phyloP scores from a whole-genome alignment of 2,797 vertebrate species.

The Crax fasciolata region DNA sequence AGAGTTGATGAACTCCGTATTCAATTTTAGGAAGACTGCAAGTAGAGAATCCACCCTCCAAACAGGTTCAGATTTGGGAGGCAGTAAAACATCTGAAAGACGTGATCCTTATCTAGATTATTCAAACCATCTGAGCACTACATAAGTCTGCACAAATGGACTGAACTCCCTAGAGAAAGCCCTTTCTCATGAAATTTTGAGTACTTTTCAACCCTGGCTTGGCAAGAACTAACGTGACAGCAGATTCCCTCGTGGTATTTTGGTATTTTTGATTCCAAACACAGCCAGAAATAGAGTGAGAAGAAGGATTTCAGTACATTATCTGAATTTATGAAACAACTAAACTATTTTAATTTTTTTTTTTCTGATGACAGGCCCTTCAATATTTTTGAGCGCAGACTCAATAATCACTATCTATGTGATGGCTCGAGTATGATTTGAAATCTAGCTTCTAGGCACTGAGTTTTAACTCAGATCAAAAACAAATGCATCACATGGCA shows the following conservation, averaged over 20 bases:
- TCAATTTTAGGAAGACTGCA: neutral
- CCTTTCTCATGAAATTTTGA: conserved; percentile 64
- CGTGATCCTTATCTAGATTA: conserved; percentile 55
- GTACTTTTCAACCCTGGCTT: conserved; percentile 56
- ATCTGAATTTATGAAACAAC: conserved; percentile 2
- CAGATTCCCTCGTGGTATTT: conserved; percentile 56
- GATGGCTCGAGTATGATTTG: neutral
- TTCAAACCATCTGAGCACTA: conserved; percentile 40
- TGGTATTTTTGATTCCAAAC: conserved; percentile 54
- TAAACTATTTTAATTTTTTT: neutral
- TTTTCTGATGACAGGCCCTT: neutral
- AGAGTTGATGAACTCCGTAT: neutral
- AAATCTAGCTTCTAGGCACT: neutral
- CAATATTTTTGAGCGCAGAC: neutral
- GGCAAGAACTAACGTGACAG: conserved; percentile 59
- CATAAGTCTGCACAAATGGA: conserved; percentile 55
- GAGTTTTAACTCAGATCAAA: neutral
- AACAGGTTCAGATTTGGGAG: conserved; percentile 41
- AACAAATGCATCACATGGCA: neutral
- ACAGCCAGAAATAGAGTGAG: conserved; percentile 2
- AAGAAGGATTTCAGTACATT: conserved; percentile 11
- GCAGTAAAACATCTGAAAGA: conserved; percentile 38
- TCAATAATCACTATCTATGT: neutral
- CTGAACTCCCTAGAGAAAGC: conserved; percentile 40
- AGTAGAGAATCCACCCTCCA: conserved; percentile 1